These are phyloP conservation scores for Odontocolon sp. DNA, from an alignment of 2,888 invertebrate species.

Conservation along the genomic window DNA sequence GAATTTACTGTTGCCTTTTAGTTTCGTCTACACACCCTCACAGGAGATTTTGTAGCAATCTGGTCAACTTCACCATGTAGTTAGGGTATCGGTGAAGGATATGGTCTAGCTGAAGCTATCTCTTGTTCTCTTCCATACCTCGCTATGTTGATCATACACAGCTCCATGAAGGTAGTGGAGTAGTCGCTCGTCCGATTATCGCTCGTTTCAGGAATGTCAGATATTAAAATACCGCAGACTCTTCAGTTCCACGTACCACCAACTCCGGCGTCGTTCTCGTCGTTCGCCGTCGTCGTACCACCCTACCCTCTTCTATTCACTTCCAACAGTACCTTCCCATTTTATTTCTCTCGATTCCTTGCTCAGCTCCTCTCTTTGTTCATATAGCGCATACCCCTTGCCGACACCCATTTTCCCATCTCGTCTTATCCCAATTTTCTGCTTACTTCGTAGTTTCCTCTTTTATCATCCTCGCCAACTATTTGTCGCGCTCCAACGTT, in stretches of 20 bases:
- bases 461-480: conserved; percentile 14
- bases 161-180: conserved; percentile 47
- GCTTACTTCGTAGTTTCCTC: conserved; percentile 55
- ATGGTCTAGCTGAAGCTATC: conserved; percentile 7
- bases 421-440: conserved; percentile 64
- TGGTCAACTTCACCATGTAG: no score
- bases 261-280: conserved; percentile 40
- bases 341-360: conserved; percentile 33
- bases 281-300: conserved; percentile 56
- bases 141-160: conserved; percentile 9
- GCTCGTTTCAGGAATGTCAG: conserved; percentile 79
- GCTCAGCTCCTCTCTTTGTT: conserved; percentile 23
- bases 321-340: conserved; percentile 32
- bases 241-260: conserved; percentile 69
- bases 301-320: conserved; percentile 50
- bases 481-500: not conserved
- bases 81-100: conserved; percentile 47
- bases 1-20: no score
- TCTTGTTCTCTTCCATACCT: conserved; percentile 4
- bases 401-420: conserved; percentile 25
- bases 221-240: conserved; percentile 80
- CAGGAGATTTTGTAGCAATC: no score
- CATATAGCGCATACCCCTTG: not conserved
- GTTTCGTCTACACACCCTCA: no score
- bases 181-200: conserved; percentile 71